Conservation (phyloP, 1,140 invertebrate species). For the Monomorium pharaonis region DNA sequence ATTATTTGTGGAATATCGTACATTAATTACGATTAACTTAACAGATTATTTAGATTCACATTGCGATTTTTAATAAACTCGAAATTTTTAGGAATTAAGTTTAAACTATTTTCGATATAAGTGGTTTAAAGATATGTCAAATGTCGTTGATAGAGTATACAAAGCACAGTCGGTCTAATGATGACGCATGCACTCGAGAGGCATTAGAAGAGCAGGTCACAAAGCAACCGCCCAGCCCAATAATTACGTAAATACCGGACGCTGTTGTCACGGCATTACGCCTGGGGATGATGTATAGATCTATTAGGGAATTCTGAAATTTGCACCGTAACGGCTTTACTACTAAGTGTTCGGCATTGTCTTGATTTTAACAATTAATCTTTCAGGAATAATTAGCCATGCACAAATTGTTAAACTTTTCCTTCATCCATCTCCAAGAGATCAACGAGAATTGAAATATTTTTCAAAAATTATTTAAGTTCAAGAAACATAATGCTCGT, state of each 20-base stretch:
- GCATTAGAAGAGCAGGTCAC: not conserved
- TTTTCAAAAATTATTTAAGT: not conserved
- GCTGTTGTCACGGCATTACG: constrained; percentile 46
- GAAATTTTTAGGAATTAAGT: not conserved
- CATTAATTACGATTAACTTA: not conserved
- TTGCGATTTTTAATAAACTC: not conserved
- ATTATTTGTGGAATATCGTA: not conserved
- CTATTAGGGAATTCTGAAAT: constrained; percentile 23
- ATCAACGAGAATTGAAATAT: not conserved
- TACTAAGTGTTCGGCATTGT: not conserved
- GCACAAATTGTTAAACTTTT: not conserved
- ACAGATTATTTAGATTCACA: not conserved
- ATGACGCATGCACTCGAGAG: constrained; percentile 54
- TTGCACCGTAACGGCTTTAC: not conserved
- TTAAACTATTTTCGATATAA: not conserved
- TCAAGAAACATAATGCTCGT: not conserved
- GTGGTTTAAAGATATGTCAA: not conserved
- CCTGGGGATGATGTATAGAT: constrained; percentile 54
- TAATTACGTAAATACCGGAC: constrained; percentile 73
- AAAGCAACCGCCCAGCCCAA: constrained; percentile 61
- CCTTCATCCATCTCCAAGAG: not conserved
- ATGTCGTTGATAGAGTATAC: not conserved
- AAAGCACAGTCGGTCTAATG: constrained; percentile 26
- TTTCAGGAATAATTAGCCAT: not conserved
- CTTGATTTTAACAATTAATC: constrained; percentile 16